Evolutionary conservation across 2,113 vertebrate species (phyloP), one percentile per base, ranked within the genome.

Genomic region (Prinia subflava): DNA sequence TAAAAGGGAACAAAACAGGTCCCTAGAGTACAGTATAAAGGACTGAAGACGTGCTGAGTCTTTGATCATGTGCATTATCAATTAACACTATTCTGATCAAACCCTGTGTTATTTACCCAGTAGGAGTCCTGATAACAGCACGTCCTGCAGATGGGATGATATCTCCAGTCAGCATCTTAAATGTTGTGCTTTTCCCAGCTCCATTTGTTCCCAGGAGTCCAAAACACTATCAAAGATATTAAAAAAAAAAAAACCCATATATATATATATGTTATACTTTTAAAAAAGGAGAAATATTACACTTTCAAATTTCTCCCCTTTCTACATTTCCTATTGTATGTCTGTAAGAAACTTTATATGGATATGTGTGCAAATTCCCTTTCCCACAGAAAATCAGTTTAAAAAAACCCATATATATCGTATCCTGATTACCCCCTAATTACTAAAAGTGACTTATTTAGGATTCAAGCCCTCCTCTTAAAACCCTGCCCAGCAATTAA

Each of bases 171-270:
- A 99, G 94, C 98, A 99, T 99, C 88, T 98, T 98, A 96, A 99
- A 99, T 4, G 98, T 98, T 3, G 98, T 98, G 7, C 98, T 99
- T 97, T 99, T 99, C 13, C 99, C 99, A 80, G 99, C 99, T 65
- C 99, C 99, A 10, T 99, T 99, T 71, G 98, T 98, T 31, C 99
- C 99, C 8, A 99, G 97, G 55, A 99, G 98, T 30, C 99, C 99
- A 68, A 99, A 99, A 95, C 98, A 99, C 99, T 99, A 92, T 9
- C 3, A 33, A 30, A 37, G 11, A 78, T 53, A 2, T 18, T 35
- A 71, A 24, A 33, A 13, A 31, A 44, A 3, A 81, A 76, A 44
- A 35, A 35, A 59, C 23, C 52, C 10, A 42, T 39, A 39, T 39
- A 39, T 39, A 39, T 39, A 39, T 39, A 30, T 64, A 41, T 63